phyloP scores from a whole-genome alignment of 2,888 invertebrate species.

The Heliconius erato region DNA sequence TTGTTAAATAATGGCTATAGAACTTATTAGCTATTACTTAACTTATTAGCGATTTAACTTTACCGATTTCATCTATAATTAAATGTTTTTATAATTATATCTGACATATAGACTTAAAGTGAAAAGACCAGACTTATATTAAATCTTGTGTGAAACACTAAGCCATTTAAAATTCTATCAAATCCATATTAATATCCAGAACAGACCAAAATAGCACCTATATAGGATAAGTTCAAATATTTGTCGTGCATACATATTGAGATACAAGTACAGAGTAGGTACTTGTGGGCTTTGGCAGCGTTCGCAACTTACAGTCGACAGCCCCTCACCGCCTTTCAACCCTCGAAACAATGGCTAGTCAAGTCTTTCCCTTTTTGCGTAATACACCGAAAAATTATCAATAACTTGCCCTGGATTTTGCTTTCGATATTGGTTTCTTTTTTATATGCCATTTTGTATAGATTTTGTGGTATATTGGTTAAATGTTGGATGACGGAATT shows the following conservation, averaged over 20 bases:
- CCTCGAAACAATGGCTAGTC: slow-evolving; percentile 53
- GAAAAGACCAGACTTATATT: too few species aligned
- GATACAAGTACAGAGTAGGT: not conserved
- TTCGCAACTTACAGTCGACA: slow-evolving; percentile 53
- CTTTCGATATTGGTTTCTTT: slow-evolving; percentile 5
- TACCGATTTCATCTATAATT: too few species aligned
- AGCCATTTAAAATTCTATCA: not conserved
- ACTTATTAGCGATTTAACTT: too few species aligned
- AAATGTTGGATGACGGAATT: not conserved
- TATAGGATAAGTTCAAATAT: slow-evolving; percentile 35
- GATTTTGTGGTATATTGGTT: not conserved
- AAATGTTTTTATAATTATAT: too few species aligned
- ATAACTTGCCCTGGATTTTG: slow-evolving; percentile 22
- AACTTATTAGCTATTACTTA: too few species aligned
- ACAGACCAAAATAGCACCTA: slow-evolving; percentile 23
- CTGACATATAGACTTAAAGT: too few species aligned
- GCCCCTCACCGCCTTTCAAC: slow-evolving; percentile 54
- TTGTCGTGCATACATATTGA: slow-evolving; percentile 28
- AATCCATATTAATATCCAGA: not conserved
- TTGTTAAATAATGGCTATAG: too few species aligned
- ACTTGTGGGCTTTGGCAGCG: slow-evolving; percentile 48
- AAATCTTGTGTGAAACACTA: too few species aligned
- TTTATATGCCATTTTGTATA: not conserved
- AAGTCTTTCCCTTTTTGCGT: slow-evolving; percentile 32
- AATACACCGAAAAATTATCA: slow-evolving; percentile 44